Conservation (phyloP, 2,888 invertebrate genomes). For the Microdon myrmicae region DNA sequence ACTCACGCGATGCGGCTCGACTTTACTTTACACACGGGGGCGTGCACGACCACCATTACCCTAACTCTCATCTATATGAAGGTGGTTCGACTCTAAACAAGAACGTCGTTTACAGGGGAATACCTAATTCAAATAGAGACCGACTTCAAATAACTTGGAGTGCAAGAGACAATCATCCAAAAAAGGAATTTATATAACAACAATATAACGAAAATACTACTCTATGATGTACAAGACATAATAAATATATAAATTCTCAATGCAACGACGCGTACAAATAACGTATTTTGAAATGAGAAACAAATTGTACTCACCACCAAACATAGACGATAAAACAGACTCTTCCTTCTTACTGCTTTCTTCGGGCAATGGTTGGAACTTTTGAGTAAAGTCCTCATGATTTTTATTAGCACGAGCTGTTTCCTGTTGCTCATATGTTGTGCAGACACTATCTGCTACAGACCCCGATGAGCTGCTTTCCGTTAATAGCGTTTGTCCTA, state of each 20-base stretch:
- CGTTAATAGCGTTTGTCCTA: constrained; percentile 67
- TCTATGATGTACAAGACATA: no score
- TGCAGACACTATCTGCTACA: constrained; percentile 72
- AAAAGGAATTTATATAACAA: no score
- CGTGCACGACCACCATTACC: no score
- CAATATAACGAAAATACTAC: no score
- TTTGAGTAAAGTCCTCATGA: constrained; percentile 3
- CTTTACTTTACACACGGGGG: no score
- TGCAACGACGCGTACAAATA: background rate
- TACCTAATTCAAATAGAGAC: background rate
- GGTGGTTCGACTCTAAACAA: no score
- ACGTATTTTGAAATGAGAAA: background rate
- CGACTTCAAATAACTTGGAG: background rate
- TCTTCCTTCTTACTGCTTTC: constrained; percentile 56
- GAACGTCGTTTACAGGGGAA: no score
- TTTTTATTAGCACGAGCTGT: constrained; percentile 28
- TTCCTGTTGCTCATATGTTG: constrained; percentile 69
- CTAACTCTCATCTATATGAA: no score
- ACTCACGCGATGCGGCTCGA: no score
- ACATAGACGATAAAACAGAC: constrained; percentile 61
- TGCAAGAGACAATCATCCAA: background rate
- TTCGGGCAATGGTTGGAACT: constrained; percentile 10
- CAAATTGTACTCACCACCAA: constrained; percentile 65
- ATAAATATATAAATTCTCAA: no score
- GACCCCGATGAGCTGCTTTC: constrained; percentile 75